phyloP scores from a whole-genome alignment of 2,113 vertebrate species.

The Myrmecobius fasciatus region DNA sequence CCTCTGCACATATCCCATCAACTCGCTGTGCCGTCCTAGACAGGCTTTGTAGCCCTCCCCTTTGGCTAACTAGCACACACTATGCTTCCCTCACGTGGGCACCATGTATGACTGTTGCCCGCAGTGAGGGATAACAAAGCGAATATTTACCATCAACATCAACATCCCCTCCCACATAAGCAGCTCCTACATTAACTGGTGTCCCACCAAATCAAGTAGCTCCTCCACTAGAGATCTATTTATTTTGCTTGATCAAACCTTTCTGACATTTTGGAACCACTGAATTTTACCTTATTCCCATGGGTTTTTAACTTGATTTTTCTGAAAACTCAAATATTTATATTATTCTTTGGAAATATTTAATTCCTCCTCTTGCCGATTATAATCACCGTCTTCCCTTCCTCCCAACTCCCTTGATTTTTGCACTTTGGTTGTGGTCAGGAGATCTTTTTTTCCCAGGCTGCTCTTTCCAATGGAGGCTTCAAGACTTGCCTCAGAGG shows the following conservation, averaged over 20 bases:
- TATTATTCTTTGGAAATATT: background rate
- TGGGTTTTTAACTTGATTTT: background rate
- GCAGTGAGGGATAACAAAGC: background rate
- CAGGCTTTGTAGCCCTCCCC: slow-evolving; percentile 60
- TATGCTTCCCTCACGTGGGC: background rate
- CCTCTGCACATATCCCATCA: slow-evolving; percentile 4
- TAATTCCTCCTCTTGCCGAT: background rate
- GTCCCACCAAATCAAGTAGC: background rate
- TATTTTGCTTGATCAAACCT: background rate
- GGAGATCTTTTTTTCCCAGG: background rate
- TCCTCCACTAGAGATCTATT: background rate
- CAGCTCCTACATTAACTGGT: background rate
- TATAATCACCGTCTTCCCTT: background rate
- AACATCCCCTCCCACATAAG: background rate
- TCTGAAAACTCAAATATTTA: background rate
- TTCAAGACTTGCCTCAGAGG: background rate
- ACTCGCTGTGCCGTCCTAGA: slow-evolving; percentile 46
- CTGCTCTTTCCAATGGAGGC: background rate
- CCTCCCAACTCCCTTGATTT: background rate
- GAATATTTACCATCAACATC: background rate
- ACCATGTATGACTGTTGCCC: background rate
- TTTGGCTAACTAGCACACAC: slow-evolving; percentile 44
- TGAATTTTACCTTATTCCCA: background rate
- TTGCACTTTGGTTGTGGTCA: background rate
- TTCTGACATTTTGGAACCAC: background rate